phyloP scores from a whole-genome alignment of 1,140 invertebrate genomes.

The Heliothis virescens region DNA sequence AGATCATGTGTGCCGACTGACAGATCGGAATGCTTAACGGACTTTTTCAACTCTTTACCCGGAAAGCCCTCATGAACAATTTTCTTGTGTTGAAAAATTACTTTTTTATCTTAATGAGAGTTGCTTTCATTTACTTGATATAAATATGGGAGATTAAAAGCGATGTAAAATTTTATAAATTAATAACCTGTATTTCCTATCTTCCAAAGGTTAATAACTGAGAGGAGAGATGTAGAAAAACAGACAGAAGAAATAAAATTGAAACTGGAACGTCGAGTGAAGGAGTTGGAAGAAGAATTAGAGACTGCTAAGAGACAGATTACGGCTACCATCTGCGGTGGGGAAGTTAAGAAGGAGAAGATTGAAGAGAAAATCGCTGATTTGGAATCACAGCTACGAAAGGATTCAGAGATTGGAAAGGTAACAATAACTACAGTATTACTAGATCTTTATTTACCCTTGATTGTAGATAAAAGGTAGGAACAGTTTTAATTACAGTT shows the following conservation, averaged over 20 bases:
- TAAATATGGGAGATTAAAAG: no score
- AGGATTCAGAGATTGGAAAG: conserved; percentile 66
- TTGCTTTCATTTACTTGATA: no score
- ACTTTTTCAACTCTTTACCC: no score
- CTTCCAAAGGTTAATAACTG: conserved; percentile 66
- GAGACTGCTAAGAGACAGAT: conserved; percentile 67
- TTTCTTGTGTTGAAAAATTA: no score
- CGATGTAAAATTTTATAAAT: background rate
- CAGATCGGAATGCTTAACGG: no score
- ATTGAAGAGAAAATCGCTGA: conserved; percentile 71
- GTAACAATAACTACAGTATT: conserved; percentile 46
- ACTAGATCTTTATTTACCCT: no score
- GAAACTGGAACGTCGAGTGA: conserved; percentile 66
- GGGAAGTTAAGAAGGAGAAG: conserved; percentile 67
- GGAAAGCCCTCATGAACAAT: no score
- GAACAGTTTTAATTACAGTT: no score
- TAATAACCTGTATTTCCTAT: conserved; percentile 20
- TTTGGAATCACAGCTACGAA: conserved; percentile 66
- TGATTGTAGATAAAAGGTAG: no score
- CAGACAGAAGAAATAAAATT: conserved; percentile 61
- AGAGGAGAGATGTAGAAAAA: conserved; percentile 71
- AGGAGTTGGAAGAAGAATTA: conserved; percentile 70
- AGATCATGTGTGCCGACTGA: no score
- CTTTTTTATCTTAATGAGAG: no score
- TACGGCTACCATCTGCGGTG: conserved; percentile 58